Evolutionary conservation across 2,888 invertebrate species (phyloP), one percentile per base, ranked within the genome.

Genomic region (Meta bourneti): DNA sequence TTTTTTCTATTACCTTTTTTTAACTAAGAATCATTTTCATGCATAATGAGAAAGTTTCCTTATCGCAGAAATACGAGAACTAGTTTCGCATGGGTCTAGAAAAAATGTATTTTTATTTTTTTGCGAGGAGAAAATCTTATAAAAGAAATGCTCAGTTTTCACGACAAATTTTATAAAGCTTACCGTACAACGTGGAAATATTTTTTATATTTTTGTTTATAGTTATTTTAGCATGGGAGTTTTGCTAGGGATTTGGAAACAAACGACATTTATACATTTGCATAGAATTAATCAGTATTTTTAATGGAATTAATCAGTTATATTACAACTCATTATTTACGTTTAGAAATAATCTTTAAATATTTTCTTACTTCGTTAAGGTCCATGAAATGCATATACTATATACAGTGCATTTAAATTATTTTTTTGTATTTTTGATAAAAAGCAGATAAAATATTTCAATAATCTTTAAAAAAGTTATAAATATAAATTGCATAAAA

Each of bases 1-100:
- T 51, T 8, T 16, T n/a, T 7, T 11, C 34, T 34, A 16, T 16
- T 54, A 20, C 20, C 20, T 61, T 20, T 54, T 79, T 79, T 54
- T 54, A 7, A 54, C 72, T 72, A 72, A 54, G 34, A 61, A 79
- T 54, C 52, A 79, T 54, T 79, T 78, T 78, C 54, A 19, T 79
- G 79, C 52, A 79, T 61, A 79, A 79, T 61, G 34, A 79, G 54
- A 79, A 79, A 20, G 54, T 79, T 79, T 79, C 79, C 54, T 79
- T 79, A 19, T 20, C 11, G 20, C 13, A 20, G 79, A 79, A 79
- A 79, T 61, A 61, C 61, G 79, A 79, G 54, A 79, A 52, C 54
- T 34, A 20, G 34, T 61, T 16, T 79, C 79, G 11, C 79, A 34
- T n/a, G 20, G 9, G 13, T 61, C 61, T 61, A 16, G 61, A 61